Conservation (phyloP, 2,113 vertebrate species). For the Harpagus bidentatus region DNA sequence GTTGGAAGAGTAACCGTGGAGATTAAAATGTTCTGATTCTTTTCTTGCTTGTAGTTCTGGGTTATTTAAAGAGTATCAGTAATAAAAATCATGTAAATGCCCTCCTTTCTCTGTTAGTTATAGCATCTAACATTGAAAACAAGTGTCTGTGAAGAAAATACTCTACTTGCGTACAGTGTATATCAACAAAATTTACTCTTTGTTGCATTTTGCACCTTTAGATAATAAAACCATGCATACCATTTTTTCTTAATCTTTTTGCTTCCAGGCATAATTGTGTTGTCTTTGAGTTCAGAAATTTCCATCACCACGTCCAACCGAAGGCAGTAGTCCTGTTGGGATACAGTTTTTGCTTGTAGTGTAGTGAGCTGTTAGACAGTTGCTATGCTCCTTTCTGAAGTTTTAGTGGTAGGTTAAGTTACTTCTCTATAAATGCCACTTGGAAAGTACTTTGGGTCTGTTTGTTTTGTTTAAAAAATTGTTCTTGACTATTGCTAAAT, state of each 20-base stretch:
- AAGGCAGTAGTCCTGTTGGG: neutral
- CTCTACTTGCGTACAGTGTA: neutral
- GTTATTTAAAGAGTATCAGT: neutral
- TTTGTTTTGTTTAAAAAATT: neutral
- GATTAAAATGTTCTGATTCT: neutral
- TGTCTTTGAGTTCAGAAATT: neutral
- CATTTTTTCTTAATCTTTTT: neutral
- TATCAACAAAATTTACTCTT: neutral
- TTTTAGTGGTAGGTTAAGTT: neutral
- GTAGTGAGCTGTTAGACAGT: neutral
- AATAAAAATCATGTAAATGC: neutral
- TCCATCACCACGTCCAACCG: fast-evolving
- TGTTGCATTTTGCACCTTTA: neutral
- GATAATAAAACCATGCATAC: neutral
- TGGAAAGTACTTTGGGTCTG: neutral
- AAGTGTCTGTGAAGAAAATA: neutral
- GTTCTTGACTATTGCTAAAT: neutral
- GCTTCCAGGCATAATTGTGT: neutral
- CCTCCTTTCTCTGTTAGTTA: neutral
- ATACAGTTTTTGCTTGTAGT: neutral
- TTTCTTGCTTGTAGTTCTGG: neutral
- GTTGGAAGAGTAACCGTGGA: neutral
- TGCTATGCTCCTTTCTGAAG: neutral
- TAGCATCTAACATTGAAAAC: neutral
- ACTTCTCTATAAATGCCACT: neutral